phyloP scores from a whole-genome alignment of 2,113 vertebrate species.

The Melanocharis versteri region DNA sequence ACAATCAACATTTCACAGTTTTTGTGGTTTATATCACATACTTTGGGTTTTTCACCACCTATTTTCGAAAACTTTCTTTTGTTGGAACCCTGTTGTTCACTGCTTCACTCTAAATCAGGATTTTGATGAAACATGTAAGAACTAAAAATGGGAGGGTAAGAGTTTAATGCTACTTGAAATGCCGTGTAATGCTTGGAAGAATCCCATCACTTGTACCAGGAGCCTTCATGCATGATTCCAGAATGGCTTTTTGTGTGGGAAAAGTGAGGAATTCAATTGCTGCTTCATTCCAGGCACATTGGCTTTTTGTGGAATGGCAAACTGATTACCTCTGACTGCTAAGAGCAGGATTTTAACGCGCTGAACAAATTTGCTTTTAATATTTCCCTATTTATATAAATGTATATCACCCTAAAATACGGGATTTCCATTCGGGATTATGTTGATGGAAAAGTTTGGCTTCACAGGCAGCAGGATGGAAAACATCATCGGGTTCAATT shows the following conservation, averaged over 20 bases:
- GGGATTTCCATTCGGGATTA: neutral
- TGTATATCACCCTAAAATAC: neutral
- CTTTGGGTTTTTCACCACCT: neutral
- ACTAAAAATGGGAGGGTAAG: neutral
- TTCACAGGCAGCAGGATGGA: neutral
- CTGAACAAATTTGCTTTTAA: neutral
- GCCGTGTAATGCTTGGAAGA: neutral
- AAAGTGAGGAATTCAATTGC: neutral
- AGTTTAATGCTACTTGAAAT: neutral
- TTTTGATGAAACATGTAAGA: neutral
- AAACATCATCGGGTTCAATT: neutral
- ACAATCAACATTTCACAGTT: neutral
- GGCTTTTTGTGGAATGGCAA: neutral
- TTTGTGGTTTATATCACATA: accelerated
- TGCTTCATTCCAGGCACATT: neutral
- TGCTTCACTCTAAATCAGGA: neutral
- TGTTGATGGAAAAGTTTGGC: neutral
- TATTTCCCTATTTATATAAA: neutral
- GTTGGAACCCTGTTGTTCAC: accelerated
- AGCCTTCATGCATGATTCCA: neutral
- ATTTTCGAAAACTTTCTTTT: neutral
- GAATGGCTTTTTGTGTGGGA: neutral
- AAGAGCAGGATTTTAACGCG: neutral
- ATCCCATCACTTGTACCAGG: neutral
- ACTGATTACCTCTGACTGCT: neutral